A percentile compares a stretch with the other conserved stretches of the same genome.
Conservation (phyloP, 2,797 vertebrate genomes). For the Neostethus bicornis region DNA sequence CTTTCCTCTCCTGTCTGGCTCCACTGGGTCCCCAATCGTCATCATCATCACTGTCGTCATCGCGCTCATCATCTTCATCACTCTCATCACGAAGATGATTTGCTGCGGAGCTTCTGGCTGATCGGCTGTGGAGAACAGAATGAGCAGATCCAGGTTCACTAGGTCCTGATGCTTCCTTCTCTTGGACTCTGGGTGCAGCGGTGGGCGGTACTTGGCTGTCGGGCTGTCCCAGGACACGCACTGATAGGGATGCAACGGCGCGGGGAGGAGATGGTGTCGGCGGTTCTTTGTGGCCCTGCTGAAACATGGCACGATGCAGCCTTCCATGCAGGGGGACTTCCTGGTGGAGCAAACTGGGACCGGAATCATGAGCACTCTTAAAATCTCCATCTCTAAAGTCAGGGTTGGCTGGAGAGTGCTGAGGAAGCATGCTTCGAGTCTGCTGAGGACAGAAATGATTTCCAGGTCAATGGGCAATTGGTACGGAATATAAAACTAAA, state of each 20-base stretch:
- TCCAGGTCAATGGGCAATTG: no score
- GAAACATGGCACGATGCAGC: slow-evolving; percentile 53
- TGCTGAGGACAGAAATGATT: slow-evolving; percentile 24
- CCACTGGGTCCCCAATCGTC: slow-evolving; percentile 71
- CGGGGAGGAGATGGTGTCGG: slow-evolving; percentile 76
- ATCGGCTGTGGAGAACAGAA: slow-evolving; percentile 74
- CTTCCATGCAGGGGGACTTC: slow-evolving; percentile 45
- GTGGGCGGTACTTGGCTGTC: slow-evolving; percentile 73
- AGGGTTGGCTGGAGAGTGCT: slow-evolving; percentile 41
- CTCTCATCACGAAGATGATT: slow-evolving; percentile 65
- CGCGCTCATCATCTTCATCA: slow-evolving; percentile 70
- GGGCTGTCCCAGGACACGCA: slow-evolving; percentile 79
- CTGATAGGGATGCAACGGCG: slow-evolving; percentile 82
- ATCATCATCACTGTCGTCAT: slow-evolving; percentile 70
- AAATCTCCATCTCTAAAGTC: slow-evolving; percentile 54
- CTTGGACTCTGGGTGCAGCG: slow-evolving; percentile 67
- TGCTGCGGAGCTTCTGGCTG: slow-evolving; percentile 58
- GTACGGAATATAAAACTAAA: no score
- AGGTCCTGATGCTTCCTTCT: slow-evolving; percentile 74
- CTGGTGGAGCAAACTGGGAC: slow-evolving; percentile 39
- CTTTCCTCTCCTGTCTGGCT: slow-evolving; percentile 53
- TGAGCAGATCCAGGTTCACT: slow-evolving; percentile 71
- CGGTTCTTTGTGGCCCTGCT: slow-evolving; percentile 71
- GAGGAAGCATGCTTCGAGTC: slow-evolving; percentile 51
- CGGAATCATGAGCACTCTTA: slow-evolving; percentile 44